These are phyloP conservation scores for Heteropelma amictum DNA, from an alignment of 2,888 invertebrate species.

Conservation along the genomic window DNA sequence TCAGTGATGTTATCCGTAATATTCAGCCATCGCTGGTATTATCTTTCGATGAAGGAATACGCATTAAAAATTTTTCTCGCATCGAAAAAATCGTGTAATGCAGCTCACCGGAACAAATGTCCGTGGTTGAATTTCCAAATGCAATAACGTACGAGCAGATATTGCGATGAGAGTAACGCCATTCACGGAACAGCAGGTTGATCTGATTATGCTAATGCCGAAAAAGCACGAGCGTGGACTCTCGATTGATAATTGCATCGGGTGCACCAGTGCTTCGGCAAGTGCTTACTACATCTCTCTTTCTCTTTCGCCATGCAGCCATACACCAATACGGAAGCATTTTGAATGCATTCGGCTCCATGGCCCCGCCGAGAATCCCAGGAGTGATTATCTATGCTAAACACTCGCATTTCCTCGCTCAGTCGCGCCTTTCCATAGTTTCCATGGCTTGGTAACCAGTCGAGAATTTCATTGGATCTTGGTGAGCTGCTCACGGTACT, in stretches of 20 bases:
- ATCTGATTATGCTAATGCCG: slow-evolving; percentile 72
- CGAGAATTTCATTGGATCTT: slow-evolving; percentile 52
- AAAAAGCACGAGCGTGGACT: slow-evolving; percentile 59
- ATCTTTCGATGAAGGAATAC: not conserved
- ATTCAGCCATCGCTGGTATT: not conserved
- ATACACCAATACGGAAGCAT: slow-evolving; percentile 10
- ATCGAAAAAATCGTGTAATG: not conserved
- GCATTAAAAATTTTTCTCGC: not conserved
- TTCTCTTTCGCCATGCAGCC: not conserved
- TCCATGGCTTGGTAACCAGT: slow-evolving; percentile 48
- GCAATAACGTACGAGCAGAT: slow-evolving; percentile 22
- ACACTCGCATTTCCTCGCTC: slow-evolving; percentile 61
- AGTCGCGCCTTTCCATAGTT: slow-evolving; percentile 62
- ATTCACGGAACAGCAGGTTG: slow-evolving; percentile 58
- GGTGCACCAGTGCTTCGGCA: slow-evolving; percentile 18
- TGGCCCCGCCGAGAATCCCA: slow-evolving; percentile 60
- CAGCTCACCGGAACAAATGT: not conserved
- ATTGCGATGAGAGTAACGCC: slow-evolving; percentile 32
- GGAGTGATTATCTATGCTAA: slow-evolving; percentile 74
- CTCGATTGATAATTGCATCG: slow-evolving; percentile 72
- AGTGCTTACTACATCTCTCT: slow-evolving; percentile 7
- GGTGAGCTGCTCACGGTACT: not conserved
- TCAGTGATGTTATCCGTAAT: not conserved
- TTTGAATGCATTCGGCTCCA: slow-evolving; percentile 49
- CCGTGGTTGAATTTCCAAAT: slow-evolving; percentile 13